Evolutionary conservation across 2,888 invertebrate genomes (phyloP).

Genomic region (Timema podura): DNA sequence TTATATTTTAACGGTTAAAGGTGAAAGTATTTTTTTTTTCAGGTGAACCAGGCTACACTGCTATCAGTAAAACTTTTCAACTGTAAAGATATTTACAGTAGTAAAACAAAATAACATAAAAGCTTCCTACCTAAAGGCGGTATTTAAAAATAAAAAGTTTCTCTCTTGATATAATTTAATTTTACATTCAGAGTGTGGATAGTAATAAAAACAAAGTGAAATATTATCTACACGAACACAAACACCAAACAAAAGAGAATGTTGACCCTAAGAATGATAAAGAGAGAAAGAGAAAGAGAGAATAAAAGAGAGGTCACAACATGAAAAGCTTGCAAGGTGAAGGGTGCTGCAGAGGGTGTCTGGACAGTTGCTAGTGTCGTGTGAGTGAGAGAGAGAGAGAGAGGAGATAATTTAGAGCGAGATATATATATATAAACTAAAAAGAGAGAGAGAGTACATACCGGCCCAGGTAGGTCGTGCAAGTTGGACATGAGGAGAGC

Average conservation of each 20-base stretch:
- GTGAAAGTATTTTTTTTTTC: too few relatives aligned
- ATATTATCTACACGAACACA: too few relatives aligned
- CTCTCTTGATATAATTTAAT: too few relatives aligned
- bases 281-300: slow-evolving; percentile 20
- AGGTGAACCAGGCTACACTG: too few relatives aligned
- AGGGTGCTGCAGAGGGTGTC: not conserved
- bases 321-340: slow-evolving; percentile 14
- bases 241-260: not conserved
- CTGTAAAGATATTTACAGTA: too few relatives aligned
- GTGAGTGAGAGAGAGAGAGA: slow-evolving; percentile 21
- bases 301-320: slow-evolving; percentile 7
- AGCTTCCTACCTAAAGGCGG: too few relatives aligned
- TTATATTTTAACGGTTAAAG: too few relatives aligned
- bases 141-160: too few relatives aligned
- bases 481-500: slow-evolving; percentile 55
- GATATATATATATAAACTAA: slow-evolving; percentile 13
- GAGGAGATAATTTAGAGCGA: slow-evolving; percentile 15
- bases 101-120: too few relatives aligned
- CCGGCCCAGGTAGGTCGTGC: slow-evolving; percentile 57
- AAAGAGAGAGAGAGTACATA: slow-evolving; percentile 44
- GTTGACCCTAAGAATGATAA: slow-evolving; percentile 16
- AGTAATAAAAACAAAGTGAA: too few relatives aligned
- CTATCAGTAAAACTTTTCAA: too few relatives aligned
- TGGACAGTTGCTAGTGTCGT: not conserved
- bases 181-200: too few relatives aligned